Evolutionary conservation across 1,140 invertebrate species (phyloP), one percentile per base, ranked within the genome.

Genomic region (Eufriesea mexicana): DNA sequence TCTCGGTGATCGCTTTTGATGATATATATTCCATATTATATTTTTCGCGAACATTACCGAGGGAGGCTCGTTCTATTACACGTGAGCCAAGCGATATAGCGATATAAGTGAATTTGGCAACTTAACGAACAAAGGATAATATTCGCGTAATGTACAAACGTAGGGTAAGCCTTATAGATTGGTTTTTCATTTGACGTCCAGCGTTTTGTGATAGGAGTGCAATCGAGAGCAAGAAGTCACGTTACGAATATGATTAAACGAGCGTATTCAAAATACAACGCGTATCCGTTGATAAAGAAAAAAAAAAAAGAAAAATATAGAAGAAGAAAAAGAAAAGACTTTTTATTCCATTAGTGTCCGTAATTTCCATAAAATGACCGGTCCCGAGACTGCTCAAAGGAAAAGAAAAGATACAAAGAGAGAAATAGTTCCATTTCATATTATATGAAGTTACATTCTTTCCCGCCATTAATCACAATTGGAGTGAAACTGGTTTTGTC

Each of bases 391-490:
- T 45, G 51, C 47, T 6, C 14, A 20, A 59, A 54, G 7, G 28
- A 20, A 23, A 25, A 23, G 7, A 9, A n/a, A 9, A 47, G 16
- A n/a, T 16, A 16, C 6, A 45, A 57, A 23, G 35, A 25, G 14
- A n/a, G 7, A 20, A 75, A 68, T 47, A 57, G 25, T 61, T 77
- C 28, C 28, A 68, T 51, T 59, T n/a, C 1, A 2, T 73, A 35
- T 73, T 74, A 14, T 0, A 51, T 20, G 7, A 81, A 28, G 25
- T 49, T 42, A 47, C 9, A 47, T 55, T 61, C 70, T 64, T 57
- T 74, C 5, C 57, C 61, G 84, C 67, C 85, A 84, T 87, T 87
- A 54, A 77, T 78, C 85, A 84, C 85, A 87, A 84, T 51, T 80
- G 74, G 77, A 81, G 74, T 51, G 51, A 68, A 71, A 10, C 77